Evolutionary conservation across 2,888 invertebrate genomes (phyloP).

Genomic region (Tanytarsus gracilentus): DNA sequence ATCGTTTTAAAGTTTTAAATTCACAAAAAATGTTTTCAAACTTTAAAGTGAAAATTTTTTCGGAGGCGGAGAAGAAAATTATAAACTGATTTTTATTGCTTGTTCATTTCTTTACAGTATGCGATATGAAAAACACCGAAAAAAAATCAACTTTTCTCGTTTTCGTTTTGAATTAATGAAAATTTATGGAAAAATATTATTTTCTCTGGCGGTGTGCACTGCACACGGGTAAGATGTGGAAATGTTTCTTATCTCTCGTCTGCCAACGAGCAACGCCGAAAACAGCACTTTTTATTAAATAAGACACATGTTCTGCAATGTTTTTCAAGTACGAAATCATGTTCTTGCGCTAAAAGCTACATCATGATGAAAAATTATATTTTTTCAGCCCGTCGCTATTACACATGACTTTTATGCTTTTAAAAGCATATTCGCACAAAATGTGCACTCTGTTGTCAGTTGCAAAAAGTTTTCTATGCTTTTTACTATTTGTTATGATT

Average conservation of each 20-base stretch:
- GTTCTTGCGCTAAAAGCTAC: slow-evolving; percentile 19
- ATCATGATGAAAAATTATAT: slow-evolving; percentile 20
- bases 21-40: background rate
- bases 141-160: background rate
- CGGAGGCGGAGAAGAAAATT: slow-evolving; percentile 6
- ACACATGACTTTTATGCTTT: background rate
- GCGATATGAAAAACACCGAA: background rate
- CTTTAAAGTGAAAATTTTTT: background rate
- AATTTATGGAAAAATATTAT: slow-evolving; percentile 25
- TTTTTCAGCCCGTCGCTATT: background rate
- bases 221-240: too few species aligned
- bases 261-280: too few species aligned
- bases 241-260: too few species aligned
- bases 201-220: background rate
- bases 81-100: slow-evolving; percentile 22
- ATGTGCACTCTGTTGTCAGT: too few species aligned
- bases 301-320: slow-evolving; percentile 28
- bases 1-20: background rate
- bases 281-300: slow-evolving; percentile 14
- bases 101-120: slow-evolving; percentile 11
- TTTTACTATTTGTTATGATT: too few species aligned
- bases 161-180: slow-evolving; percentile 16
- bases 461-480: too few species aligned
- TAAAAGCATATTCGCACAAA: too few species aligned
- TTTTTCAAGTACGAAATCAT: slow-evolving; percentile 22